A percentile compares a stretch with the other conserved stretches of the same genome.
phyloP scores from a whole-genome alignment of 2,888 invertebrate genomes.

The Criorhina ranunculi region DNA sequence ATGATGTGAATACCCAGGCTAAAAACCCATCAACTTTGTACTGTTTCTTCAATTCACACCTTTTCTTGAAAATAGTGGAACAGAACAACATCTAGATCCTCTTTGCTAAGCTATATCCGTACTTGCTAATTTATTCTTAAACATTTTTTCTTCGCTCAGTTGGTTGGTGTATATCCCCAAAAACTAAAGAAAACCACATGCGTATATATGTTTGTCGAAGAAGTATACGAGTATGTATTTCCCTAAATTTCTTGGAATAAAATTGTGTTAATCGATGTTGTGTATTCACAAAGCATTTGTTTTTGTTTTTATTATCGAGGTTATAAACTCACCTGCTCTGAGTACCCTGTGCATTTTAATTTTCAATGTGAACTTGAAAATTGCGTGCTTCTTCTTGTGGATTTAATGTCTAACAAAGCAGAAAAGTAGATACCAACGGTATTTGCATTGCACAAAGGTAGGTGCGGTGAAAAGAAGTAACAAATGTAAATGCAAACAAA shows the following conservation, averaged over 20 bases:
- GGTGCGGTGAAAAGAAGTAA: conserved; percentile 48
- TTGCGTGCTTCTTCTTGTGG: background rate
- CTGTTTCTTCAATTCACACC: background rate
- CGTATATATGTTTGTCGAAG: background rate
- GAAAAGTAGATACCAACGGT: conserved; percentile 44
- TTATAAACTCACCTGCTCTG: background rate
- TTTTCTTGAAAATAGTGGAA: background rate
- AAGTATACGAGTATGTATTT: background rate
- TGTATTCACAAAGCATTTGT: conserved; percentile 30
- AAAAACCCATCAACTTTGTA: background rate
- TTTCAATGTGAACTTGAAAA: conserved; percentile 51
- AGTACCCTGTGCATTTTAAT: background rate
- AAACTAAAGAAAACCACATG: background rate
- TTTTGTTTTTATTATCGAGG: conserved; percentile 6
- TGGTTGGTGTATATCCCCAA: conserved; percentile 12
- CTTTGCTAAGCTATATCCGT: conserved; percentile 7
- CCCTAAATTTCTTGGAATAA: conserved; percentile 1
- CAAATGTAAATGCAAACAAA: conserved; percentile 39
- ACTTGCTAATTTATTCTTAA: conserved; percentile 13
- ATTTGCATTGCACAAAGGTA: conserved; percentile 32
- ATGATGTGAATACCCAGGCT: conserved; percentile 1
- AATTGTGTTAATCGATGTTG: conserved; percentile 40
- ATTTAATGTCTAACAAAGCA: conserved; percentile 22
- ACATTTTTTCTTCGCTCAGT: background rate
- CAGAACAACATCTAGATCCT: conserved; percentile 25